phyloP scores from a whole-genome alignment of 2,113 vertebrate species.

The Prolemur simus region DNA sequence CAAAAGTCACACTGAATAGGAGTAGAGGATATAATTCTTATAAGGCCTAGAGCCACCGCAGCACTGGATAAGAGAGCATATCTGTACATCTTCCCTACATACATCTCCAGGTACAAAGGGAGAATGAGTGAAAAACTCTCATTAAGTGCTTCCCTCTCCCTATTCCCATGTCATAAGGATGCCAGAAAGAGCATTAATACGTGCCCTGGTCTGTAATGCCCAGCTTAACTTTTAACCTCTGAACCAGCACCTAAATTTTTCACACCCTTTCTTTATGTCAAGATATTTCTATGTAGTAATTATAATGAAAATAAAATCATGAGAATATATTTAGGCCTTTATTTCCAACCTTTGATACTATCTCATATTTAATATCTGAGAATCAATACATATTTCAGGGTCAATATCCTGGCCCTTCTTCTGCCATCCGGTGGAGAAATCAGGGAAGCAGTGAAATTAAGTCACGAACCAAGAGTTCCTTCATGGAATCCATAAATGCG shows the following conservation, averaged over 20 bases:
- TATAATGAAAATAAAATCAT: constrained; percentile 17
- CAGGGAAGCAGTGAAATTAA: neutral
- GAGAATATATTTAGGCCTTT: neutral
- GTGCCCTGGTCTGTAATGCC: neutral
- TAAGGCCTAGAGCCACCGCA: neutral
- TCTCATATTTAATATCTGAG: constrained; percentile 9
- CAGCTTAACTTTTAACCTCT: neutral
- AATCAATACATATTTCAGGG: neutral
- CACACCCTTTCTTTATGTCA: neutral
- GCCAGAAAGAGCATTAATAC: neutral
- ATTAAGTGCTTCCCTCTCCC: neutral
- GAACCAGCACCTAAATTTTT: neutral
- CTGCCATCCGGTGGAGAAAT: constrained; percentile 77
- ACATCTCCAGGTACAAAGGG: neutral
- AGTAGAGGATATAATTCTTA: neutral
- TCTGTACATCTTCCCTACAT: neutral
- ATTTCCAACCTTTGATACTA: neutral
- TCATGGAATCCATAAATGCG: neutral
- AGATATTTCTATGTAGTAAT: neutral
- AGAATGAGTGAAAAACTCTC: neutral
- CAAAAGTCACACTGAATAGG: neutral
- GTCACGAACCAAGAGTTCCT: neutral
- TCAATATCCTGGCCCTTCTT: neutral
- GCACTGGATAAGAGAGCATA: neutral
- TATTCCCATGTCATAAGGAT: neutral